These are phyloP conservation scores for Apodemus agrarius DNA, from an alignment of 2,797 vertebrate species.

Conservation along the genomic window DNA sequence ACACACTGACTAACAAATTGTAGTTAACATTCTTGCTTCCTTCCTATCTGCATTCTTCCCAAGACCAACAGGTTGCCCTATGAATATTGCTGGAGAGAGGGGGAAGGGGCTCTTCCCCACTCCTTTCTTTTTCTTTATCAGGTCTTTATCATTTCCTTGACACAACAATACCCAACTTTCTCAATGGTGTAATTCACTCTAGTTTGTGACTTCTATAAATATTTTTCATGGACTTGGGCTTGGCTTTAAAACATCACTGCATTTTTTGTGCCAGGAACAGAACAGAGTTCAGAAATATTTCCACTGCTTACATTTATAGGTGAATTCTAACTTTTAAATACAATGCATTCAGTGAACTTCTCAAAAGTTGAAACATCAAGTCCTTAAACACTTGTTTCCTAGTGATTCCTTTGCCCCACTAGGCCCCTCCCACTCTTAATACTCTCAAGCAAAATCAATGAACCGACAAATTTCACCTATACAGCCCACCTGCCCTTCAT, in stretches of 20 bases:
- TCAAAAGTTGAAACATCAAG: background rate
- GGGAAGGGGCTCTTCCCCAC: background rate
- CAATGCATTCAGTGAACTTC: background rate
- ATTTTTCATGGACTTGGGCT: background rate
- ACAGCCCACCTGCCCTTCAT: conserved; percentile 10
- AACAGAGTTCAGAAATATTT: background rate
- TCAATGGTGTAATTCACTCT: background rate
- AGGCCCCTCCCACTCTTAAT: background rate
- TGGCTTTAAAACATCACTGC: background rate
- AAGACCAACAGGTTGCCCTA: no score
- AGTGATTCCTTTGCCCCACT: background rate
- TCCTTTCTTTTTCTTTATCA: background rate
- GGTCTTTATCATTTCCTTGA: background rate
- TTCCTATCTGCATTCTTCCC: background rate
- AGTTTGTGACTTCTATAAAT: conserved; percentile 11
- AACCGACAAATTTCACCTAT: background rate
- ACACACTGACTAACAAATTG: background rate
- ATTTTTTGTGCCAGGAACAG: conserved; percentile 11
- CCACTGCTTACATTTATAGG: background rate
- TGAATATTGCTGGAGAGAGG: background rate
- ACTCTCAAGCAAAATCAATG: background rate
- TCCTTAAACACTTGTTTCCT: conserved; percentile 6
- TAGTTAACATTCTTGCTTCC: background rate
- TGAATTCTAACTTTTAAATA: background rate
- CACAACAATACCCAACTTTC: background rate